Base-by-base conservation (phyloP, 1,140 invertebrate genomes). In the Homalodisca vitripennis region DNA sequence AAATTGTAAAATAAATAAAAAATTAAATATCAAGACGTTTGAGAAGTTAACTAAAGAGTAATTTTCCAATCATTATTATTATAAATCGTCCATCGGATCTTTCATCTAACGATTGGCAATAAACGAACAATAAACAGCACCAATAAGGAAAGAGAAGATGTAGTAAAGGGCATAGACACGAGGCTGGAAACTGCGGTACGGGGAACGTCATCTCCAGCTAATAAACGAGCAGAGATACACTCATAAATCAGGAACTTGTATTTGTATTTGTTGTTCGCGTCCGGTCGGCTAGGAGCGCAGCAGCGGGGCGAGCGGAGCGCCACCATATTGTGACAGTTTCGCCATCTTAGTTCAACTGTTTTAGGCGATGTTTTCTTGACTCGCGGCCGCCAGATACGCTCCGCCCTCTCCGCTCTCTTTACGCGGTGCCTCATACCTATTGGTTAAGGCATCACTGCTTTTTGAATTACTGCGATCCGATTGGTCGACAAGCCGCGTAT, bases 341-440 rank as follows among this genome's bases (percentile, higher is more conserved):
- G 63, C 63, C 63, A 66, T 66, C 63, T 66, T 66, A 66, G 63
- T 66, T 66, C 63, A 66, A 66, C 29, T 66, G 63, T 66, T 66
- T 66, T 66, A 66, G 63, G 63, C 63, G 32, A 66, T 66, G 63
- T 66, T 46, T 66, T 66, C 63, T 46, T 27, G 60, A 63, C 60
- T 20, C n/a, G n/a, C 6, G 22, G 29, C 55, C 17, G 22, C 3
- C 22, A 66, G 63, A 24, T 47, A 46, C 27, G 41, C 63, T 34
- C 22, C 63, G 32, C 63, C 34, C 34, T 22, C 63, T 31, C 32
- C 41, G 6, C 63, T 47, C 30, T 29, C 60, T 31, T 63, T 31
- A 20, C 31, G 31, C 29, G 31, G 34, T 63, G 31, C 60, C 34
- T 63, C 34, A 63, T 32, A 20, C 27, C 22, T 17, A 66, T 66